These are phyloP conservation scores for Campoletis sonorensis DNA, from an alignment of 1,140 invertebrate species.

Conservation along the genomic window DNA sequence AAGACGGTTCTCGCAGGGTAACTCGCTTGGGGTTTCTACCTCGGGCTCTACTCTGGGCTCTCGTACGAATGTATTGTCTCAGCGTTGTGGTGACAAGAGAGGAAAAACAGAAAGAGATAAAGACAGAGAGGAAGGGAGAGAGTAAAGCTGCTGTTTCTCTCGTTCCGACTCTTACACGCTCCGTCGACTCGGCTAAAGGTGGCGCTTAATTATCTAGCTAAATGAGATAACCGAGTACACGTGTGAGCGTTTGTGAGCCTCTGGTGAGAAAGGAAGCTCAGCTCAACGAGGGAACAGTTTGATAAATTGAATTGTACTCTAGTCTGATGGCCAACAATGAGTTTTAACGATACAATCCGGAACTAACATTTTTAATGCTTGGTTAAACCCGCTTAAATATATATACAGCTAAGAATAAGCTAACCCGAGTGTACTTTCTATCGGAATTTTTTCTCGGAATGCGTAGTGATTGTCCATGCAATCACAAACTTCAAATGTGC, in stretches of 20 bases:
- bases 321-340: slow-evolving; percentile 21
- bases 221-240: slow-evolving; percentile 56
- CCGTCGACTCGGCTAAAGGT: slow-evolving; percentile 51
- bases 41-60: slow-evolving; percentile 10
- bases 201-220: slow-evolving; percentile 59
- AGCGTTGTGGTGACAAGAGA: slow-evolving; percentile 51
- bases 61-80: slow-evolving; percentile 53
- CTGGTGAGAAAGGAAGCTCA: slow-evolving; percentile 10
- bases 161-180: slow-evolving; percentile 51
- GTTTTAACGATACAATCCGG: slow-evolving; percentile 22
- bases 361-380: background rate
- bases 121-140: background rate
- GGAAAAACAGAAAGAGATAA: slow-evolving; percentile 18
- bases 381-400: no score
- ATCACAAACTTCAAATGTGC: no score
- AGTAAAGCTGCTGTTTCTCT: slow-evolving; percentile 20
- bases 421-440: no score
- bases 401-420: no score
- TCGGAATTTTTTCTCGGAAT: no score
- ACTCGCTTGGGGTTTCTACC: slow-evolving; percentile 37
- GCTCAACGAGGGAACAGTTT: background rate
- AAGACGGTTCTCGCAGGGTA: slow-evolving; percentile 20
- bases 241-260: slow-evolving; percentile 35
- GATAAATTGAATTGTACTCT: slow-evolving; percentile 35
- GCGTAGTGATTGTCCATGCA: no score